Base-by-base conservation (phyloP, 2,888 invertebrate species). In the Cabera pusaria region DNA sequence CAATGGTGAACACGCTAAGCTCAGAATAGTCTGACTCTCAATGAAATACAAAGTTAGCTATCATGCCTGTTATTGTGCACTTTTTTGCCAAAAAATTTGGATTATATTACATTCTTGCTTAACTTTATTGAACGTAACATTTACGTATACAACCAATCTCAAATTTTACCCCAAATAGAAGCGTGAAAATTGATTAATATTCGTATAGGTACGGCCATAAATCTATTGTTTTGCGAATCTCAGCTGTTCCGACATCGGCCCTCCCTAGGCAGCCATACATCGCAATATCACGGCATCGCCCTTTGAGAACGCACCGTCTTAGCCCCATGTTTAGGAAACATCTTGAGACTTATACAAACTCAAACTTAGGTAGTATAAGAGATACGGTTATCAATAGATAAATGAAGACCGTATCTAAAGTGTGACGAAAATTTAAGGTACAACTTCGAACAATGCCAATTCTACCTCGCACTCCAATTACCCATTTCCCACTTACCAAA, bases 211-310 rank as follows among this genome's bases (percentile, higher is more conserved):
- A 50, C 61, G 29, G 69, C 65, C 66, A 83, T 86, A 87, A 87
- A 87, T 86, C 83, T 76, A 65, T 63, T 72, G 70, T 78, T 77
- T 72, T 64, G 62, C 55, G 61, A 86, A 85, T 79, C 84, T 83
- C 81, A 77, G 84, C 80, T 76, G 77, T 56, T 58, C 47, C 49
- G 51, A 49, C 34, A 49, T 37, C 51, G 56, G 53, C 51, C 52
- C 63, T 87, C 87, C 87, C 87, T 52, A 61, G 84, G 67, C 80
- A 72, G 73, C 75, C 76, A 84, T 88, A 86, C 74, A 86, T 87
- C 71, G 80, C 73, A 68, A 77, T 82, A 79, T 69, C 71, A 61
- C 59, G 59, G 62, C 68, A 60, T 49, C 61, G 64, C 64, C 71
- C 72, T 61, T 59, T 44, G 71, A 72, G 72, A 73, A 66, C 60